Evolutionary conservation across 2,888 invertebrate species (phyloP).

Genomic region (Catotricha subobsoleta): DNA sequence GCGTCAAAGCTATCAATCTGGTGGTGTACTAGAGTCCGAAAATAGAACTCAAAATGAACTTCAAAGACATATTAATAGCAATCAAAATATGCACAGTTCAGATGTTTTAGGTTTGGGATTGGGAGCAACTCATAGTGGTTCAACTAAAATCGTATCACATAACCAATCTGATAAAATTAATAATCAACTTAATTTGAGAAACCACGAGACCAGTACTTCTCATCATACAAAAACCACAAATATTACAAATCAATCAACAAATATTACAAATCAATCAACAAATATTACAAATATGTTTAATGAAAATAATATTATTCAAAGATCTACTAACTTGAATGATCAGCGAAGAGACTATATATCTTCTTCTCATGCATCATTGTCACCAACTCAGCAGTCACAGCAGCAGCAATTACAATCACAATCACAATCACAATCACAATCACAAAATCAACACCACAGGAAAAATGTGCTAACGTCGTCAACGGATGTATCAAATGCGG

Average conservation of each 20-base stretch:
- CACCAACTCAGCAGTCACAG: not conserved
- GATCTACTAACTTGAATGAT: slow-evolving; percentile 7
- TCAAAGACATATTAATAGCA: no score
- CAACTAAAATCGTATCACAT: not conserved
- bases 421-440: slow-evolving; percentile 9
- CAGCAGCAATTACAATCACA: slow-evolving; percentile 6
- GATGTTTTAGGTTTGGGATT: no score
- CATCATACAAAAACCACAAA: slow-evolving; percentile 11
- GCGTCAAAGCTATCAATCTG: no score
- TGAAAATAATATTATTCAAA: not conserved
- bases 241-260: slow-evolving; percentile 11
- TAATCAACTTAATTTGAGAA: slow-evolving; percentile 8
- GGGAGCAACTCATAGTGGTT: no score
- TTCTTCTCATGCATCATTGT: slow-evolving; percentile 1
- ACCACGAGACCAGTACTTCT: slow-evolving; percentile 4
- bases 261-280: slow-evolving; percentile 12
- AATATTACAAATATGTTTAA: slow-evolving; percentile 2
- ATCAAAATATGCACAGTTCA: no score
- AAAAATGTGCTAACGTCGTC: slow-evolving; percentile 57
- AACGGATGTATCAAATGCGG: slow-evolving; percentile 55
- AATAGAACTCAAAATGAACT: no score
- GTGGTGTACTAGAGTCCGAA: no score
- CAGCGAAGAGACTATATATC: slow-evolving; percentile 10
- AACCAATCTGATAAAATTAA: slow-evolving; percentile 8
- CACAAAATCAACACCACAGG: slow-evolving; percentile 38